These are phyloP conservation scores for Pocillopora grandis DNA, from an alignment of 92 coral and sea anemone species.

Conservation along the genomic window DNA sequence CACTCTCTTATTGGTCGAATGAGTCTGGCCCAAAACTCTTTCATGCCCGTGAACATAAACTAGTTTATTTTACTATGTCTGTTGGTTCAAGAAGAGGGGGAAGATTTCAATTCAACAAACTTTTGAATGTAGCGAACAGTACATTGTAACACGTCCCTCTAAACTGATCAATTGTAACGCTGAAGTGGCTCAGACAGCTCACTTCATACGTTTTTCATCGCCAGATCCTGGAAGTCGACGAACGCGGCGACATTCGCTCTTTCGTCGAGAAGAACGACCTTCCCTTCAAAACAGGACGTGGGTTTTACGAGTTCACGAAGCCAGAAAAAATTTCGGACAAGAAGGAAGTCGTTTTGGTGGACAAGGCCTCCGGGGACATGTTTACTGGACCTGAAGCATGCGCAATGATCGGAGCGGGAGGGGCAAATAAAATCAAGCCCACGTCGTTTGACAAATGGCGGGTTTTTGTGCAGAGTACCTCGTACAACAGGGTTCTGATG, in stretches of 20 bases:
- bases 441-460: slow-evolving; percentile 92
- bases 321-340: slow-evolving; percentile 96
- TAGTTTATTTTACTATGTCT: too few species aligned
- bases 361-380: slow-evolving; percentile 91
- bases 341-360: slow-evolving; percentile 92
- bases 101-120: too few species aligned
- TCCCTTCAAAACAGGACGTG: slow-evolving; percentile 86
- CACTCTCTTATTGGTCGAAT: too few species aligned
- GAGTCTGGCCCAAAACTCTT: too few species aligned
- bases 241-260: slow-evolving; percentile 87
- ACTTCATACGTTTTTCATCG: background rate
- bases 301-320: slow-evolving; percentile 95
- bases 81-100: too few species aligned
- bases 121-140: too few species aligned
- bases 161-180: background rate
- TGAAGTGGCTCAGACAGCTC: background rate
- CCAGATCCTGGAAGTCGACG: slow-evolving; percentile 90
- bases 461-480: slow-evolving; percentile 97
- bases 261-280: slow-evolving; percentile 88
- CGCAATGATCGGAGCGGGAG: slow-evolving; percentile 95
- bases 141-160: too few species aligned
- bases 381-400: slow-evolving; percentile 93
- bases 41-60: too few species aligned
- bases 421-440: slow-evolving; percentile 74
- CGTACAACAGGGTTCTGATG: slow-evolving; percentile 92